phyloP scores from a whole-genome alignment of 2,113 vertebrate genomes.

The Gasterosteus nipponicus region DNA sequence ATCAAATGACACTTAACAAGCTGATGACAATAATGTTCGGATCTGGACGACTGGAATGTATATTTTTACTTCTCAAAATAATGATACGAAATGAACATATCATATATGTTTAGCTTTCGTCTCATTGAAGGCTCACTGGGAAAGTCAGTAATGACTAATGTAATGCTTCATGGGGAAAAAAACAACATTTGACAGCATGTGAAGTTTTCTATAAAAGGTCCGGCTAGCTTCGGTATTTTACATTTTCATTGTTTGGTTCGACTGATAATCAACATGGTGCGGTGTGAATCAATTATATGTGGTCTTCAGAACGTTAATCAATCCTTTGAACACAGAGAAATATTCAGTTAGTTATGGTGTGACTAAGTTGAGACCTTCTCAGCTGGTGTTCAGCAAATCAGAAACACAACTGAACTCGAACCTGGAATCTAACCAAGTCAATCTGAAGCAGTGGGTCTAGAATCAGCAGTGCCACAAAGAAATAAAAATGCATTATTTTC shows the following conservation, averaged over 20 bases:
- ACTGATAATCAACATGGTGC: slow-evolving; percentile 17
- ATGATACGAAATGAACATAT: background rate
- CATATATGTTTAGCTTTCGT: background rate
- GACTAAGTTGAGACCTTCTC: background rate
- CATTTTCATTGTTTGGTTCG: background rate
- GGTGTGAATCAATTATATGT: background rate
- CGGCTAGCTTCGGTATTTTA: background rate
- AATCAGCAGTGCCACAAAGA: background rate
- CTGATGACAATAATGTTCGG: background rate
- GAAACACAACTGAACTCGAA: slow-evolving; percentile 1
- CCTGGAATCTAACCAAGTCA: background rate
- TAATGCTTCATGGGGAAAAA: background rate
- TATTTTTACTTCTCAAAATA: background rate
- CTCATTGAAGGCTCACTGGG: background rate
- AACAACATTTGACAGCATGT: background rate
- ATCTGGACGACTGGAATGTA: background rate
- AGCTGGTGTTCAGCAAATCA: background rate
- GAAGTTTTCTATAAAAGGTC: background rate
- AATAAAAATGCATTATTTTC: background rate
- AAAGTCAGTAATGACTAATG: background rate
- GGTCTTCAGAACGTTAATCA: background rate
- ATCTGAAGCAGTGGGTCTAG: background rate
- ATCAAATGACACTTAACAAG: slow-evolving; percentile 22
- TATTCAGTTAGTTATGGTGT: slow-evolving; percentile 28
- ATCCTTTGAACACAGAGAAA: background rate